A percentile compares a stretch with the other conserved stretches of the same genome.
These are phyloP conservation scores for Apolygus lucorum DNA, from an alignment of 1,140 invertebrate genomes.

Conservation along the genomic window DNA sequence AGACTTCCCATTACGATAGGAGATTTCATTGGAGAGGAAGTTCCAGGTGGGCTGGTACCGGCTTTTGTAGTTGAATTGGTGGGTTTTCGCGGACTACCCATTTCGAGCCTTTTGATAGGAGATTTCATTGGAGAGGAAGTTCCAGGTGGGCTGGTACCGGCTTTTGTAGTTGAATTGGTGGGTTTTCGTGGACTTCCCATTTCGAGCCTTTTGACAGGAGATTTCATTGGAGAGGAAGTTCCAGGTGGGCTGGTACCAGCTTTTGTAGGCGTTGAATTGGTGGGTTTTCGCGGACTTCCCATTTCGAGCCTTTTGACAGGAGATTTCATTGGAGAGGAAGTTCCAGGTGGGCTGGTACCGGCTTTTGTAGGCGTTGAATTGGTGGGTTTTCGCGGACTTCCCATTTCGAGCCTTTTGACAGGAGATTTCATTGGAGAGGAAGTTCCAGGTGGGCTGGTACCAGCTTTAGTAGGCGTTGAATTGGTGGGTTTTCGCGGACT, in stretches of 20 bases:
- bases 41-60: background rate
- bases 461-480: background rate
- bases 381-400: background rate
- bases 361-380: too few species aligned
- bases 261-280: background rate
- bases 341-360: too few species aligned
- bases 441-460: background rate
- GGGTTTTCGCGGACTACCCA: background rate
- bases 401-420: background rate
- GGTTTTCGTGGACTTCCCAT: background rate
- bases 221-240: background rate
- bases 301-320: background rate
- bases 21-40: background rate
- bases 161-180: background rate
- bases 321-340: too few species aligned
- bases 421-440: background rate
- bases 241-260: background rate
- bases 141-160: too few species aligned
- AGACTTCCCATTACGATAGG: background rate
- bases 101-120: background rate
- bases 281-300: background rate
- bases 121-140: background rate
- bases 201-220: background rate
- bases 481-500: background rate
- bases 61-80: background rate